phyloP scores from a whole-genome alignment of 2,888 invertebrate species.

The Trissolcus japonicus region DNA sequence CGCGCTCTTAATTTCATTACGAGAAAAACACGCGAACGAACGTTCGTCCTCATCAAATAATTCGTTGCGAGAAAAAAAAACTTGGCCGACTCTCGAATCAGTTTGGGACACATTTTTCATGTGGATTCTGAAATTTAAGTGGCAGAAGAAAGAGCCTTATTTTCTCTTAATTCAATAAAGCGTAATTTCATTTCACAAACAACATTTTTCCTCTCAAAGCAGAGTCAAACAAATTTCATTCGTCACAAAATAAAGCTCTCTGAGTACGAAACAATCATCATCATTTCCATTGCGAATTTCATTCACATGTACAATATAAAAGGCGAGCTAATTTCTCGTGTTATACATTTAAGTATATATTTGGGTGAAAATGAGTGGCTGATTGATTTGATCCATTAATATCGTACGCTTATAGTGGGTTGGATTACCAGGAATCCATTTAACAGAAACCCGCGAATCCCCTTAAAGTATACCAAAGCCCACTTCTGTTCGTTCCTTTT shows the following conservation, averaged over 20 bases:
- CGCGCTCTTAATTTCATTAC: constrained; percentile 70
- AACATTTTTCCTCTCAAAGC: no score
- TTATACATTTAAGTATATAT: constrained; percentile 66
- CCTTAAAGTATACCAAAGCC: constrained; percentile 52
- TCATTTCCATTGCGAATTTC: constrained; percentile 17
- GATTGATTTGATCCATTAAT: constrained; percentile 67
- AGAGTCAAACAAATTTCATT: no score
- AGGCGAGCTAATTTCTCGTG: constrained; percentile 50
- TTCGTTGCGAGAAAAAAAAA: constrained; percentile 32
- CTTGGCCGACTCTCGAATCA: constrained; percentile 3
- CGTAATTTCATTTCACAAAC: neutral
- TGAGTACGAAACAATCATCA: constrained; percentile 13
- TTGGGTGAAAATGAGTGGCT: constrained; percentile 59
- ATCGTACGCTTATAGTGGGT: constrained; percentile 65
- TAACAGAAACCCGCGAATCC: constrained; percentile 60
- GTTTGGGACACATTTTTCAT: constrained; percentile 11
- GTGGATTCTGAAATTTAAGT: constrained; percentile 1
- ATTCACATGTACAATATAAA: constrained; percentile 17
- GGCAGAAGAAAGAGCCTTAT: neutral
- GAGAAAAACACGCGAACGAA: constrained; percentile 38
- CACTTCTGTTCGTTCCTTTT: constrained; percentile 57
- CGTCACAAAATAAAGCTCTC: neutral
- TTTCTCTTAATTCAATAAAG: neutral
- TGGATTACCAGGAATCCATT: constrained; percentile 68
- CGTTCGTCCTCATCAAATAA: constrained; percentile 24